Percentiles rank a stretch among this genome's conserved stretches.
Evolutionary conservation across 2,888 invertebrate species (phyloP).

Genomic region (Xylocampa areola): DNA sequence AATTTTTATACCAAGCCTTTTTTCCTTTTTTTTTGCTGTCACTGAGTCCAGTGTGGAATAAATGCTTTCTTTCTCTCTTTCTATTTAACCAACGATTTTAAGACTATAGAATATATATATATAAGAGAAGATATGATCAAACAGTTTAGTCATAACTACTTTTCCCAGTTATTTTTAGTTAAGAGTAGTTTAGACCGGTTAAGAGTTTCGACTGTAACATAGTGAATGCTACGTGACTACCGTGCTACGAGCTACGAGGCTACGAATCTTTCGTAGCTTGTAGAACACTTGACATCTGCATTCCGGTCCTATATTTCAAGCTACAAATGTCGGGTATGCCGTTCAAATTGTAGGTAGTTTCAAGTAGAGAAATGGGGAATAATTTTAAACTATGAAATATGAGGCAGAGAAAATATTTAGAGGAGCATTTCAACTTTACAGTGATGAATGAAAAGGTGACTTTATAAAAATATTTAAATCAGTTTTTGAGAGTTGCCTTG

Average conservation of each 20-base stretch:
- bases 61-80: too few relatives aligned
- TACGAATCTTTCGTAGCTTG: slow-evolving; percentile 48
- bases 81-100: too few relatives aligned
- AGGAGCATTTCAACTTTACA: slow-evolving; percentile 13
- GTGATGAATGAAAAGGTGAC: slow-evolving; percentile 27
- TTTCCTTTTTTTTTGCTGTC: too few relatives aligned
- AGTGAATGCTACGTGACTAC: slow-evolving; percentile 21
- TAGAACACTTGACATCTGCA: slow-evolving; percentile 47
- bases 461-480: slow-evolving; percentile 13
- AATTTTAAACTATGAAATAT: slow-evolving; percentile 39
- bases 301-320: slow-evolving; percentile 10
- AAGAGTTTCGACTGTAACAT: too few relatives aligned
- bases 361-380: slow-evolving; percentile 13
- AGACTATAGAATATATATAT: too few relatives aligned
- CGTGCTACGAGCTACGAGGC: slow-evolving; percentile 20
- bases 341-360: slow-evolving; percentile 36
- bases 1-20: too few relatives aligned
- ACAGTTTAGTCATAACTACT: too few relatives aligned
- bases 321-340: slow-evolving; percentile 32
- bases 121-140: too few relatives aligned
- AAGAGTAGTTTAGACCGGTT: too few relatives aligned
- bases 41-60: too few relatives aligned
- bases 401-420: slow-evolving; percentile 17
- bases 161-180: too few relatives aligned
- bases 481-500: not conserved